Evolutionary conservation across 2,113 vertebrate species (phyloP), one percentile per base, ranked within the genome.

Genomic region (Callionymus lyra): DNA sequence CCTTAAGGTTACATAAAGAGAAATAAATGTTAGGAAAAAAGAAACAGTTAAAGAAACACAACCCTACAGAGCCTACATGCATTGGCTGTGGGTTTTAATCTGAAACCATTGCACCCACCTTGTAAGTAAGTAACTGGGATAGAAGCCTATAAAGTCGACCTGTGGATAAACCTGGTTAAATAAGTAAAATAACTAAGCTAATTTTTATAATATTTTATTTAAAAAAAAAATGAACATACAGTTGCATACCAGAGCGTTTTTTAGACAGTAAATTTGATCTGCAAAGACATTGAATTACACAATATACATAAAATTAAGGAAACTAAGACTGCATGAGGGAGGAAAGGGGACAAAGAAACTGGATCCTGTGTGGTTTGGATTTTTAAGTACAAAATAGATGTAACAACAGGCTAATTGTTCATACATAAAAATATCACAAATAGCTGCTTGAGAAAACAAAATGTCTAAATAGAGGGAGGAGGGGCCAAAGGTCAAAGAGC

Each of bases 151-250:
- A 63, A 54, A 51, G 43, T 54, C 46, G 60, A 82, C 79, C 79
- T 80, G 74, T 82, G 74, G 48, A 79, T 76, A 38, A 77, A 83
- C 76, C 77, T 82, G 57, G 78, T 80, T 76, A 77, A 79, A 79
- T 79, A 70, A 84, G 76, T 81, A 82, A 82, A 72, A 69, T 80
- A 84, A 80, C 74, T 81, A 75, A 84, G 67, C 79, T 84, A 77
- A 76, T 76, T 80, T 76, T 74, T 75, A 77, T 77, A 76, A 73
- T 45, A 70, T 75, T 84, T 84, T 84, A 83, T 83, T 84, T 83
- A 82, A 84, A 83, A 82, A 74, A 72, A 78, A 84, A 82, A 82
- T 74, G 74, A 80, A 84, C 82, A 84, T 82, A 83, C 82, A 84
- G 76, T 75, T 69, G 81, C 79, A 83, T 82, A 81, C 59, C 80